Percentiles rank a stretch among this genome's conserved stretches.
These are phyloP conservation scores for Tapera naevia DNA, from an alignment of 2,797 vertebrate genomes.

Conservation along the genomic window DNA sequence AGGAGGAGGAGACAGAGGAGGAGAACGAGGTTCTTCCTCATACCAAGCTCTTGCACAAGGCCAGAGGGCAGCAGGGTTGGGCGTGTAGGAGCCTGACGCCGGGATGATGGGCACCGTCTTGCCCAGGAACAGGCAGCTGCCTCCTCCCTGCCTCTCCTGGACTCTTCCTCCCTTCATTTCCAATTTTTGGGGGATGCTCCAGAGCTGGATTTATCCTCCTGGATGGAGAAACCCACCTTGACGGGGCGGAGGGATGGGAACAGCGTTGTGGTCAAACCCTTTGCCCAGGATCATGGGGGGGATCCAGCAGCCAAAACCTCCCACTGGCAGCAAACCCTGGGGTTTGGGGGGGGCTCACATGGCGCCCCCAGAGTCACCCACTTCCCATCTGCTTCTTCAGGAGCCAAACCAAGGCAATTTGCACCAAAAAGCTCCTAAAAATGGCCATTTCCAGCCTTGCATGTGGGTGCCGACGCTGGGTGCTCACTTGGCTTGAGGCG, in stretches of 20 bases:
- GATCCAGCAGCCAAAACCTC: not conserved
- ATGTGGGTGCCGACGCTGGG: not conserved
- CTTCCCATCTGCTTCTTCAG: rapidly evolving
- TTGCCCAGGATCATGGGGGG: not conserved
- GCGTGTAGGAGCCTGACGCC: not conserved
- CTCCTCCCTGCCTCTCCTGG: not conserved
- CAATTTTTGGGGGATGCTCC: not conserved
- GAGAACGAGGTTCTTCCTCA: not conserved
- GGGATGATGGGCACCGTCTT: not conserved
- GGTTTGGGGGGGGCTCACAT: not conserved
- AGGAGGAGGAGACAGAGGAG: not conserved
- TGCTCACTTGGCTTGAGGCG: rapidly evolving
- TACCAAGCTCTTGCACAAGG: not conserved
- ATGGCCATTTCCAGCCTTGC: not conserved
- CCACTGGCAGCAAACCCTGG: rapidly evolving
- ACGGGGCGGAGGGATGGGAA: rapidly evolving
- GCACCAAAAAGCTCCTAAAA: not conserved
- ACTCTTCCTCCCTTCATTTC: not conserved
- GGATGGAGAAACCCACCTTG: rapidly evolving
- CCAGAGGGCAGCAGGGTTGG: not conserved
- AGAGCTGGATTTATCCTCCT: not conserved
- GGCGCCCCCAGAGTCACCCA: rapidly evolving
- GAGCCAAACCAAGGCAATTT: not conserved
- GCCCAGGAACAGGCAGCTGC: not conserved
- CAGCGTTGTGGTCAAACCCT: rapidly evolving